These are phyloP conservation scores for Tachysurus fulvidraco DNA, from an alignment of 2,113 vertebrate genomes.

Conservation along the genomic window DNA sequence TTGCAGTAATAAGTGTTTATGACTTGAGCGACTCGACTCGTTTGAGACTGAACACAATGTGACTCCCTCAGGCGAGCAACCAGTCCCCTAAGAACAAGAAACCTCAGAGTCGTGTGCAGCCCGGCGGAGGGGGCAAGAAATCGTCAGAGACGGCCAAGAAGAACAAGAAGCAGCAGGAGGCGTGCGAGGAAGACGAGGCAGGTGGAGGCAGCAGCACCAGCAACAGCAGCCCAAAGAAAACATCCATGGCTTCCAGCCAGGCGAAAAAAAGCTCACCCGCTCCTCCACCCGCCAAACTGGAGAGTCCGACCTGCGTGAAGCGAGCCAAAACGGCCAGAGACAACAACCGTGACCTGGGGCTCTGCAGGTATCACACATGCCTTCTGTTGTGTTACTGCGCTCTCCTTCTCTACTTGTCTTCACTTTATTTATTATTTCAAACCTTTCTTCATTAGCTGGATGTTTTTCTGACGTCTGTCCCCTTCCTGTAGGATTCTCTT, in stretches of 20 bases:
- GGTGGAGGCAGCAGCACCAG: conserved; percentile 62
- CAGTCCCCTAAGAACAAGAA: conserved; percentile 91
- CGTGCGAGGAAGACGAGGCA: conserved; percentile 84
- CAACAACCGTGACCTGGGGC: conserved; percentile 87
- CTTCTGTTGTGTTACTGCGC: too few species aligned
- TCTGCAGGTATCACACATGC: conserved; percentile 82
- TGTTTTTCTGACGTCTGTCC: conserved; percentile 24
- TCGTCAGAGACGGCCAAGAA: conserved; percentile 80
- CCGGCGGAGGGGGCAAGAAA: conserved; percentile 74
- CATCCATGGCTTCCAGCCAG: conserved; percentile 75
- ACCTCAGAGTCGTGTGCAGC: conserved; percentile 69
- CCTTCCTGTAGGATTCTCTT: conserved; percentile 83
- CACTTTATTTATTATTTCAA: too few species aligned
- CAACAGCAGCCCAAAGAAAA: conserved; percentile 86
- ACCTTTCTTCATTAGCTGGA: neutral
- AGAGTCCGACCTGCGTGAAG: conserved; percentile 81
- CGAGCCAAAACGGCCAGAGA: conserved; percentile 86
- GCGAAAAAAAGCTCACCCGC: conserved; percentile 80
- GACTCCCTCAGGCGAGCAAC: conserved; percentile 83
- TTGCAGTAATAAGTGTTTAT: conserved; percentile 41
- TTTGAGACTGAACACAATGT: neutral
- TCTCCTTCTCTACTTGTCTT: too few species aligned
- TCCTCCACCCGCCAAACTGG: conserved; percentile 77
- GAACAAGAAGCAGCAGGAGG: conserved; percentile 82
- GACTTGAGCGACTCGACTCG: neutral